Conservation (phyloP, 1,140 invertebrate genomes). For the Bombus confusus region DNA sequence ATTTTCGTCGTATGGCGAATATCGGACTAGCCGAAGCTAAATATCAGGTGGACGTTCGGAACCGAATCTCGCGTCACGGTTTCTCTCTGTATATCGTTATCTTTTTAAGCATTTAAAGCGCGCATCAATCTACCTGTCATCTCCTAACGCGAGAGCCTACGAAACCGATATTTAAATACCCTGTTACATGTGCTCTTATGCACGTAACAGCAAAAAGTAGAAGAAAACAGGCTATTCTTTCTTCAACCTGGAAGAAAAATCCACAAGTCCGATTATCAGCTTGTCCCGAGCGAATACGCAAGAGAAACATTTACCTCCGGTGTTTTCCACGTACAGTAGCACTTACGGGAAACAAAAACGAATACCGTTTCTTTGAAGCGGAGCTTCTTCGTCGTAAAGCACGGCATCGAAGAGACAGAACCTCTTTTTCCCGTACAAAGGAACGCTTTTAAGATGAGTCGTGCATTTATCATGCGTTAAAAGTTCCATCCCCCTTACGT, state of each 20-base stretch:
- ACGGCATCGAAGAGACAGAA: not conserved
- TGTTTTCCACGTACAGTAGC: conserved; percentile 5
- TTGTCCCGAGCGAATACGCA: not conserved
- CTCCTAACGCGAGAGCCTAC: not conserved
- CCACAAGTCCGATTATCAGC: not conserved
- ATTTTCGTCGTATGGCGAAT: conserved; percentile 55
- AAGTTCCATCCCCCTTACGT: not conserved
- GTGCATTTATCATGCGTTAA: conserved; percentile 32
- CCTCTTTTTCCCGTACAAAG: not conserved
- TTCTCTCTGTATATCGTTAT: not conserved
- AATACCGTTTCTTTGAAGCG: not conserved
- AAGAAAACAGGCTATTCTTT: too few species aligned
- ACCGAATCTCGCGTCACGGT: conserved; percentile 8
- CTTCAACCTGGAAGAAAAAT: not conserved
- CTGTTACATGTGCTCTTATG: not conserved
- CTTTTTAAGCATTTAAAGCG: not conserved
- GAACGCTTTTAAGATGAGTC: conserved; percentile 15
- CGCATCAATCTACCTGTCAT: not conserved
- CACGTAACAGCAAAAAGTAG: not conserved
- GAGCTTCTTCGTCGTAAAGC: not conserved
- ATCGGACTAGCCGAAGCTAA: conserved; percentile 63
- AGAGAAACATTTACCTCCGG: conserved; percentile 12
- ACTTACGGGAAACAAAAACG: conserved; percentile 1
- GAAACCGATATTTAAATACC: not conserved
- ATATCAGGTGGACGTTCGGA: conserved; percentile 73